Base-by-base conservation (phyloP, 2,797 vertebrate genomes). In the Peromyscus nudipes region DNA sequence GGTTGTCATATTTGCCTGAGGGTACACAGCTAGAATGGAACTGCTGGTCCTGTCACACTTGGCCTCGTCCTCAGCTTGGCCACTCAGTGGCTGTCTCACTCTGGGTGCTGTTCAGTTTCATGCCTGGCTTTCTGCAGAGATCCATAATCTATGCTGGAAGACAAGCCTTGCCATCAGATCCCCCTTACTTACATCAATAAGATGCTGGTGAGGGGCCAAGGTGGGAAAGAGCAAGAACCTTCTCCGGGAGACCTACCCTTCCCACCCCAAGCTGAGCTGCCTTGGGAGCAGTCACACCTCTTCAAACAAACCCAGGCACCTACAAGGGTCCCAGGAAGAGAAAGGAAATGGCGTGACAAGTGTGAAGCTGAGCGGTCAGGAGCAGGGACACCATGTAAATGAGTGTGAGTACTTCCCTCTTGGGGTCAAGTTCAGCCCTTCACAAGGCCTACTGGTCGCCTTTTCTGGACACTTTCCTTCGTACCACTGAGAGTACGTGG, bases 11-110 rank as follows among this genome's bases (percentile, higher is more conserved):
- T 21, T 49, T n/a, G 34, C 7, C n/a, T 9, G 19, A 62, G 67
- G 6, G 69, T 31, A 4, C 13, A 14, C 0, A 1, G 29, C 14
- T 25, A 17, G 52, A 2, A 5, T 1, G 19, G 1, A 1, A 2
- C 57, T 16, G 81, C 16, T 10, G 31, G 27, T 57, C 52, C 87
- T 17, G 16, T 34, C 64, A 88, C 23, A 77, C 29, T 0, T 19
- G 65, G 64, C 82, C 21, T 21, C 25, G 19, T 4, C 46, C 71
- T 67, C 10, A 1, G 17, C 3, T 2, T 4, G 23, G 52, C 57
- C 43, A 37, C 27, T 9, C 34, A 80, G 34, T 1, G 16, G 76
- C 55, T 34, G 0, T 62, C 88, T 46, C 43, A 43, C 46, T 40
- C 73, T 75, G 7, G 14, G 31, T 17, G 25, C 49, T 0, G 0